These are phyloP conservation scores for Drosophila elegans DNA, from an alignment of 1,140 invertebrate species.

Conservation along the genomic window DNA sequence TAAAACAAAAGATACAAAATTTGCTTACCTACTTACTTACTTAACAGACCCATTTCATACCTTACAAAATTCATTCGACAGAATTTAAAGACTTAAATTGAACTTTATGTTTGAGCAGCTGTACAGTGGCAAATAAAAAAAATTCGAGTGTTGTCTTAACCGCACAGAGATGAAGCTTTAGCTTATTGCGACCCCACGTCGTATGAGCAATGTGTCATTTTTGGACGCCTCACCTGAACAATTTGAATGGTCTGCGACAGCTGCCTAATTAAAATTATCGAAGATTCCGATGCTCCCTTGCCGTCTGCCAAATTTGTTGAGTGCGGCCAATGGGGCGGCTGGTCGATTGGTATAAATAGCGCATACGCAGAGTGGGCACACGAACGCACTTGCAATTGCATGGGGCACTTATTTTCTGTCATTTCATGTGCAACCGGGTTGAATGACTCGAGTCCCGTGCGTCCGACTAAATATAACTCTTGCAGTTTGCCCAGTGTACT, in stretches of 20 bases:
- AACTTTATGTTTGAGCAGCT: not conserved
- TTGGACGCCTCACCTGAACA: slow-evolving; percentile 26
- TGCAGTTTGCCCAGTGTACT: slow-evolving; percentile 16
- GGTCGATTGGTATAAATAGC: slow-evolving; percentile 56
- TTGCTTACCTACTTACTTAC: too few species aligned
- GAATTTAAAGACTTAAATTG: not conserved
- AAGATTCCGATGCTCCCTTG: slow-evolving; percentile 23
- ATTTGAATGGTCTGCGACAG: slow-evolving; percentile 49
- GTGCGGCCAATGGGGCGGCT: not conserved
- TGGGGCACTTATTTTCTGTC: slow-evolving; percentile 14
- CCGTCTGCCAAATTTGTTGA: slow-evolving; percentile 27
- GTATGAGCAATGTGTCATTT: slow-evolving; percentile 49
- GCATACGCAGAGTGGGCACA: slow-evolving; percentile 63
- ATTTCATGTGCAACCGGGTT: slow-evolving; percentile 44
- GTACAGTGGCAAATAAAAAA: not conserved
- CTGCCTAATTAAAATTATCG: slow-evolving; percentile 75
- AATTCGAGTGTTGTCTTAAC: not conserved
- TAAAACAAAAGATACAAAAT: too few species aligned
- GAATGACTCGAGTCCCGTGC: slow-evolving; percentile 64
- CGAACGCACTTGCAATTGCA: slow-evolving; percentile 39
- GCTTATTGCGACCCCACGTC: slow-evolving; percentile 11
- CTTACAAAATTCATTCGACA: not conserved
- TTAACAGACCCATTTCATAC: too few species aligned
- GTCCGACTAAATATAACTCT: slow-evolving; percentile 26
- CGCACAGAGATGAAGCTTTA: not conserved